Evolutionary conservation across 1,140 invertebrate genomes (phyloP), one percentile per base, ranked within the genome.

Genomic region (Drosophila auraria): DNA sequence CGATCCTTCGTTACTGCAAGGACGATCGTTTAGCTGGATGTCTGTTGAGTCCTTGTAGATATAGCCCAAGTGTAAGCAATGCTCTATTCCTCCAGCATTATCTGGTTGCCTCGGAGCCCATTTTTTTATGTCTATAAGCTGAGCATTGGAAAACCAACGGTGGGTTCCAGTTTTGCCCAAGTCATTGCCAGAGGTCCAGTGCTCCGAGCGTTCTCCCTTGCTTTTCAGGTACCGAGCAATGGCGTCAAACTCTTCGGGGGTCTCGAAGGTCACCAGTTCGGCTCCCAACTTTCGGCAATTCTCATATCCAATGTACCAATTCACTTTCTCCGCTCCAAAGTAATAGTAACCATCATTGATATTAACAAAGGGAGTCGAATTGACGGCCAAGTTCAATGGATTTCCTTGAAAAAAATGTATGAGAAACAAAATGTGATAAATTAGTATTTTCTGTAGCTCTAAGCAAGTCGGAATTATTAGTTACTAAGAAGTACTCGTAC

Each of bases 181-280:
- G 56, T 86, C 82, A 54, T 73, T 84, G 20, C 78, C 74, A 0
- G 74, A 81, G 6, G 73, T 81, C 83, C 82, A 86, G 47, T 65
- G 65, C 11, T 62, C 15, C 0, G 5, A 2, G 9, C 42, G 53
- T 2, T 36, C 42, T 30, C 30, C 17, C 2, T 40, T 50, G 30
- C 12, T 3, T 3, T 33, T 73, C 9, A 79, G 14, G 40, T 59
- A 50, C 0, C 5, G 15, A 23, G 33, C n/a, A 33, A 80, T 42
- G n/a, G 50, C 56, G 3, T 73, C 60, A n/a, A 79, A 80, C 20
- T 80, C 78, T 8, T 25, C 36, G 7, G 33, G 0, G 9, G 77
- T 73, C 56, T 80, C 77, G 9, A 80, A 74, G 9, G 76, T 57
- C 11, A 80, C 77, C 30, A 80, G 14, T 14, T 80, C 77, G 0